Conservation (phyloP, 2,797 vertebrate genomes). For the Sebastes hubbsi region DNA sequence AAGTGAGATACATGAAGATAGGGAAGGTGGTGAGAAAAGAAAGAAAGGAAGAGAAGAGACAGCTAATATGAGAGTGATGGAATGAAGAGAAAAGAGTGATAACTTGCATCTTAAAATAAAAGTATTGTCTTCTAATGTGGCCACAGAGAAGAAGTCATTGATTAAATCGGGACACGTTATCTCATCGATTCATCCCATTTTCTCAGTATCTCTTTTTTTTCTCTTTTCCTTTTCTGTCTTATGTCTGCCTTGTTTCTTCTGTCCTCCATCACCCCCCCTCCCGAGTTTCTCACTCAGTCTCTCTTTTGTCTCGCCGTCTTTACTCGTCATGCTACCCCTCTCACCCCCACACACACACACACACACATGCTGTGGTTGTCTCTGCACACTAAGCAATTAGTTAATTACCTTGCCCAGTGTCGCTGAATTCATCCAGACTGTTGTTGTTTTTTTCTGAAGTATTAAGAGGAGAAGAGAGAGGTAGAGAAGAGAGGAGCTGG, state of each 20-base stretch:
- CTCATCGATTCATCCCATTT: neutral
- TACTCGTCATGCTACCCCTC: neutral
- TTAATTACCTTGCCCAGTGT: slow-evolving; percentile 54
- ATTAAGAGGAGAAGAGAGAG: neutral
- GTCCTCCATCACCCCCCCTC: neutral
- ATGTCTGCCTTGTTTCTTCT: neutral
- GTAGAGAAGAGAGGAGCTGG: neutral
- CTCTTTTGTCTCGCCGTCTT: slow-evolving; percentile 20
- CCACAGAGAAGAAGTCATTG: neutral
- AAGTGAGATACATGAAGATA: neutral
- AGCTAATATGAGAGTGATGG: neutral
- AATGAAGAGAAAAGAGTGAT: neutral
- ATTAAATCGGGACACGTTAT: slow-evolving; percentile 2
- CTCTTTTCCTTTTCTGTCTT: neutral
- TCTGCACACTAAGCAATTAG: slow-evolving; percentile 44
- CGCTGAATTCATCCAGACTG: slow-evolving; percentile 38
- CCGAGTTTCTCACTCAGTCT: neutral
- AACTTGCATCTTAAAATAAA: neutral
- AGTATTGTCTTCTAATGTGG: neutral
- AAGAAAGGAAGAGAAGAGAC: neutral
- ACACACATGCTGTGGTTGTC: slow-evolving; percentile 6
- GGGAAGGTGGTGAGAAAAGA: neutral
- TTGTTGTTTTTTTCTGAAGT: slow-evolving; percentile 35
- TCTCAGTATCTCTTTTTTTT: neutral
- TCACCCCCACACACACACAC: neutral